phyloP scores from a whole-genome alignment of 23 tunicate species.

The Oikopleura albicans region DNA sequence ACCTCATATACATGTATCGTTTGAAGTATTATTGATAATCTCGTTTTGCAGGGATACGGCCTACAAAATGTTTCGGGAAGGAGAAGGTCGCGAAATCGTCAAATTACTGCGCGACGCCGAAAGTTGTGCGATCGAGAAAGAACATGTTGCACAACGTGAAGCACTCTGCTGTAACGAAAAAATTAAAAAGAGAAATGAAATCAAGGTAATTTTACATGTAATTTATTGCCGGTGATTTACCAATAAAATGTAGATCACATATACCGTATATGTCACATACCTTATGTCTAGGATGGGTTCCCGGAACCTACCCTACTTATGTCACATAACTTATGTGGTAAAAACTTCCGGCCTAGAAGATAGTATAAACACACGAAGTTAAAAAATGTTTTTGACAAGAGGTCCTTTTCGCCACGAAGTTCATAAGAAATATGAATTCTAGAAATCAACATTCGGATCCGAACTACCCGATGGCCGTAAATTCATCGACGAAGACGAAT shows the following conservation, averaged over 20 bases:
- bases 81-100: not conserved
- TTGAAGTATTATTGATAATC: too few relatives aligned
- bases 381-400: too few relatives aligned
- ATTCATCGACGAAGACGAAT: not conserved
- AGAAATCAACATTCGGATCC: too few relatives aligned
- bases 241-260: not conserved
- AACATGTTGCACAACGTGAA: not conserved
- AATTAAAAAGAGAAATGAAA: not conserved
- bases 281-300: too few relatives aligned
- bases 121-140: not conserved
- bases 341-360: too few relatives aligned
- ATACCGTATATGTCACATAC: too few relatives aligned
- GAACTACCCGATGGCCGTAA: not conserved
- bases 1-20: too few relatives aligned
- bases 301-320: too few relatives aligned
- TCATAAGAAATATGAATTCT: too few relatives aligned
- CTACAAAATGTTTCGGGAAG: not conserved
- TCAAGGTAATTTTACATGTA: not conserved
- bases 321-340: too few relatives aligned
- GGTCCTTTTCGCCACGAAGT: too few relatives aligned
- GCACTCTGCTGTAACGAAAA: not conserved
- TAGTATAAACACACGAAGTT: too few relatives aligned
- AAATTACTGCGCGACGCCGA: not conserved
- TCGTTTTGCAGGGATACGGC: not conserved
- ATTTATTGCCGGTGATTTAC: not conserved